Evolutionary conservation across 1,140 invertebrate species (phyloP), one percentile per base, ranked within the genome.

Genomic region (Hycleus phaleratus): DNA sequence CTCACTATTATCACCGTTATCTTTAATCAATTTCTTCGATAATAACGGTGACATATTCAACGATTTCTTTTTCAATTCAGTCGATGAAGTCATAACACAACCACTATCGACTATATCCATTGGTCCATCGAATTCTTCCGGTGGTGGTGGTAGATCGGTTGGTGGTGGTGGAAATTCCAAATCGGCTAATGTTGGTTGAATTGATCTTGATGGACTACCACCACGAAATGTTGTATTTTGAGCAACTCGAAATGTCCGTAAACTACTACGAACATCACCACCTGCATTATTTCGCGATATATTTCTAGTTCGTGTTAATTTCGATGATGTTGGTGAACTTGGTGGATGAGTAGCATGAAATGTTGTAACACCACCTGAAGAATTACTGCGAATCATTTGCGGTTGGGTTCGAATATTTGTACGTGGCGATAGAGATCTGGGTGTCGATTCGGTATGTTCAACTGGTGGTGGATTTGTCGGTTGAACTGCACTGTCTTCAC

Each of bases 111-210:
- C 70, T 64, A 59, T 46, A 66, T 58, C 75, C 62, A 66, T 73
- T 62, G 44, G 49, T 6, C 66, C 69, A 58, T 70, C 75, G 25
- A 82, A 82, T 52, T 88, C 85, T 59, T 82, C 81, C 0, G 85
- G 83, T 1, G 86, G 86, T 26, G 86, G 87, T 1, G 86, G 86
- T n/a, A 89, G 72, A 69, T 89, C 82, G 0, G 83, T 79, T 1
- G 90, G 90, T 1, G 90, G 89, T 4, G 90, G 90, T 3, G 87
- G 88, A 75, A 92, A 92, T 68, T 93, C 90, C 3, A 92, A 73
- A 72, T 93, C 88, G 4, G 89, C 87, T 40, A 88, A 71, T 8
- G 78, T 81, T 10, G 84, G 79, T 63, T 85, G 78, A 39, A 82
- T 70, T 0, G 77, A 75, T 9, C 83, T 74, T 48, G 81, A 82